A percentile compares a stretch with the other conserved stretches of the same genome.
phyloP scores from a whole-genome alignment of 2,113 vertebrate species.

The Rallus limicola region DNA sequence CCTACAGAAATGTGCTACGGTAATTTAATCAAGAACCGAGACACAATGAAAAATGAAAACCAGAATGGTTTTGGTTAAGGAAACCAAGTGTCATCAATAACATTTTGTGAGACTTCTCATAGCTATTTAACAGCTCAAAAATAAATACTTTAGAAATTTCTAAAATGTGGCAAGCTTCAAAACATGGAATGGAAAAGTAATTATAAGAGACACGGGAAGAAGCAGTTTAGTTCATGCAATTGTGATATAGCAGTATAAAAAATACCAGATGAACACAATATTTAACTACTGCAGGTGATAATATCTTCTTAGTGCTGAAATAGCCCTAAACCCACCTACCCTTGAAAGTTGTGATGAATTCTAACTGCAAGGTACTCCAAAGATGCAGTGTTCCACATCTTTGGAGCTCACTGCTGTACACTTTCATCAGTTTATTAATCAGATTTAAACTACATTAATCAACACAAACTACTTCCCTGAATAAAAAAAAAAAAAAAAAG shows the following conservation, averaged over 20 bases:
- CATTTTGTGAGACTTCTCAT: not conserved
- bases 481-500: not conserved
- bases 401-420: not conserved
- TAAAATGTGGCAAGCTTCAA: not conserved
- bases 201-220: not conserved
- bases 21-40: not conserved
- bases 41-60: not conserved
- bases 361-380: not conserved
- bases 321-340: not conserved
- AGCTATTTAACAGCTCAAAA: not conserved
- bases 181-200: not conserved
- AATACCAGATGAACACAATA: not conserved
- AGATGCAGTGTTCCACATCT: not conserved
- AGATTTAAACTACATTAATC: not conserved
- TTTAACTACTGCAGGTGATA: not conserved
- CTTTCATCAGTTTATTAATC: not conserved
- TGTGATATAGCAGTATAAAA: not conserved
- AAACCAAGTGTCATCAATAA: not conserved
- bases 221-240: not conserved
- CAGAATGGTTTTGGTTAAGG: not conserved
- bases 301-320: not conserved
- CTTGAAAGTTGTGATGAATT: not conserved
- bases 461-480: not conserved
- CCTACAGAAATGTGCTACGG: not conserved
- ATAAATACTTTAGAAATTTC: not conserved